phyloP scores from a whole-genome alignment of 2,113 vertebrate species.

The Odontophorus gujanensis region DNA sequence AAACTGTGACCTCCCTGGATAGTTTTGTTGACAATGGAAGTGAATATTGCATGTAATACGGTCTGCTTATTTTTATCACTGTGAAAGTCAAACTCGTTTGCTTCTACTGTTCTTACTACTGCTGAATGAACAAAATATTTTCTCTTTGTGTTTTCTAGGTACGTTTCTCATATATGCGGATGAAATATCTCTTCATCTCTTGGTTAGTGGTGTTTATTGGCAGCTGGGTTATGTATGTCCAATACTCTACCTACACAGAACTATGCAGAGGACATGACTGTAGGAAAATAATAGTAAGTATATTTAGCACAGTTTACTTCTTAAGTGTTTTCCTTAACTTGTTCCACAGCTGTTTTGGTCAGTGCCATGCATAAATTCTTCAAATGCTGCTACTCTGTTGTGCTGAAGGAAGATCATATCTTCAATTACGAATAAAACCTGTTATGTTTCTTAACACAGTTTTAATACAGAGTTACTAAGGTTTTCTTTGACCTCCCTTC shows the following conservation, averaged over 20 bases:
- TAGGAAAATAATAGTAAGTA: slow-evolving; percentile 94
- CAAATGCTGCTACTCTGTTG: not conserved
- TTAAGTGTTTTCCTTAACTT: not conserved
- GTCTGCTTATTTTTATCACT: not conserved
- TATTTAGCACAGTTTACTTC: not conserved
- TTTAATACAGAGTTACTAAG: not conserved
- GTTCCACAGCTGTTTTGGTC: not conserved
- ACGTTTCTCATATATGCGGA: slow-evolving; percentile 89
- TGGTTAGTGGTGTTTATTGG: slow-evolving; percentile 95
- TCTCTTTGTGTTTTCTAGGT: slow-evolving; percentile 78
- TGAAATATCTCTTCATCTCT: slow-evolving; percentile 97
- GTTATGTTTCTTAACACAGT: not conserved
- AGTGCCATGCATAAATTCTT: not conserved
- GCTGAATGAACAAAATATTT: slow-evolving; percentile 19
- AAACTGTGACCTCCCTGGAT: not conserved
- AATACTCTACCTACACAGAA: slow-evolving; percentile 95
- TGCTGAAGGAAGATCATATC: not conserved
- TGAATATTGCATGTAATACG: not conserved
- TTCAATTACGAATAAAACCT: not conserved
- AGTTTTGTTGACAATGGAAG: slow-evolving; percentile 1
- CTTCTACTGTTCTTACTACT: not conserved
- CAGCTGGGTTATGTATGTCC: slow-evolving; percentile 96
- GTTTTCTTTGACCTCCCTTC: not conserved
- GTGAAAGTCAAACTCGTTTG: not conserved
- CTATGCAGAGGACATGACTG: slow-evolving; percentile 96